phyloP scores from a whole-genome alignment of 2,113 vertebrate species.

The Gambusia holbrooki region DNA sequence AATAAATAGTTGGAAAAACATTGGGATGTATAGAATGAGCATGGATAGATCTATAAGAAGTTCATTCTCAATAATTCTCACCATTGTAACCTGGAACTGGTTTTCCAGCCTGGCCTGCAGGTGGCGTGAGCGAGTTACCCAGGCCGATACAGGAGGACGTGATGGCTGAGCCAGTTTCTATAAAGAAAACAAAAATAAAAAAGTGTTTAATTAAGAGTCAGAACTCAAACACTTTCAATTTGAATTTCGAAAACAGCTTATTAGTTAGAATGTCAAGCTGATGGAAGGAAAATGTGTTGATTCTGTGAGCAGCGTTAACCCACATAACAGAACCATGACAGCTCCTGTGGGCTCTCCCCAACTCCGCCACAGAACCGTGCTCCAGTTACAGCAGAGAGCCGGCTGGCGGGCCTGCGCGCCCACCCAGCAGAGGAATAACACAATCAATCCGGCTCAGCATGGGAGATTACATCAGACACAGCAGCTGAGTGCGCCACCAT shows the following conservation, averaged over 20 bases:
- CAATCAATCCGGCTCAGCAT: slow-evolving; percentile 26
- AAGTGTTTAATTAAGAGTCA: background rate
- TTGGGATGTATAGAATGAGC: no score
- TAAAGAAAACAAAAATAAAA: background rate
- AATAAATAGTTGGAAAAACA: no score
- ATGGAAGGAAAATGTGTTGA: slow-evolving; percentile 1
- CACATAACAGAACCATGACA: slow-evolving; percentile 59
- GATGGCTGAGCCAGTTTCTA: slow-evolving; percentile 95
- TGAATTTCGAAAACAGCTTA: background rate
- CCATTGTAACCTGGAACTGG: slow-evolving; percentile 95
- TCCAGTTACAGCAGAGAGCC: slow-evolving; percentile 32
- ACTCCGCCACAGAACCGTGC: slow-evolving; percentile 22
- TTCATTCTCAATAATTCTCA: slow-evolving; percentile 55
- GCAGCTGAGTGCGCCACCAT: slow-evolving; percentile 4
- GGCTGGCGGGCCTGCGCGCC: slow-evolving; percentile 19
- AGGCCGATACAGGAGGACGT: slow-evolving; percentile 90
- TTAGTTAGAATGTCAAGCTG: background rate
- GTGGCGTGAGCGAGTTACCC: slow-evolving; percentile 87
- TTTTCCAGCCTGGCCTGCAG: slow-evolving; percentile 92
- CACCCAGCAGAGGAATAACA: slow-evolving; percentile 27
- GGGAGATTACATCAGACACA: slow-evolving; percentile 34
- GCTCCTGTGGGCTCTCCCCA: slow-evolving; percentile 50
- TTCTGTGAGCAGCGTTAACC: slow-evolving; percentile 47
- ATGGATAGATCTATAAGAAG: no score
- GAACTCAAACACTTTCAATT: background rate